Base-by-base conservation (phyloP, 1,140 invertebrate genomes). In the Amyelois transitella region DNA sequence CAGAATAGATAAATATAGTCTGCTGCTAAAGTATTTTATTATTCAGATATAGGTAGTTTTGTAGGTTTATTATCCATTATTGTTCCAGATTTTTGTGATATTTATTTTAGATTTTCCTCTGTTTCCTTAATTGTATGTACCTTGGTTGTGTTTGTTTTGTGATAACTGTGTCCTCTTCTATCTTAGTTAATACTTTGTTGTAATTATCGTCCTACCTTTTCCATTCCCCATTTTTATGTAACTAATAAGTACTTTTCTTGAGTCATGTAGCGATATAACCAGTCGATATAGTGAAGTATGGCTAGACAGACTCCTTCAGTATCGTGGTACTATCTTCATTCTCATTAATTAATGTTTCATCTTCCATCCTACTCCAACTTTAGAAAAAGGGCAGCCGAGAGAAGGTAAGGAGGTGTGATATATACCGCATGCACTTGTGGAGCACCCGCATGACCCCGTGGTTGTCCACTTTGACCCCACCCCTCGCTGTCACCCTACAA, bases 321-420 rank as follows among this genome's bases (percentile, higher is more conserved):
- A 50, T 72, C 61, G 53, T 55, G 71, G 64, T 76, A 64, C 58
- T 72, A 60, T 75, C 58, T 75, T 77, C 81, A 81, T 67, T 72
- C 49, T 77, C 85, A 88, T 88, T 88, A 86, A 88, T 83, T 70
- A 53, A 85, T 85, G 76, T 87, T 88, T 82, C 80, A 85, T 86
- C 83, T 88, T 87, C 74, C 82, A 86, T 88, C 79, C 76, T 56
- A 73, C 73, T 72, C 81, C 89, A 75, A 90, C 77, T 84, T 75
- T 91, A 94, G 93, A 94, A 94, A 92, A 94, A 94, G 89, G 93
- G 93, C 89, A 94, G 93, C 89, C 90, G 92, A 83, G 94, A 94
- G 85, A 94, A 94, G 93, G 93, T 94, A 92, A 92, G 92, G 81
- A 75, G 64, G 66, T 69, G 72, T 75, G 65, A 66, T 62, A 66